Percentiles rank a stretch among this genome's conserved stretches.
Evolutionary conservation across 2,797 vertebrate genomes (phyloP).

Genomic region (Pteronotus mesoamericanus): DNA sequence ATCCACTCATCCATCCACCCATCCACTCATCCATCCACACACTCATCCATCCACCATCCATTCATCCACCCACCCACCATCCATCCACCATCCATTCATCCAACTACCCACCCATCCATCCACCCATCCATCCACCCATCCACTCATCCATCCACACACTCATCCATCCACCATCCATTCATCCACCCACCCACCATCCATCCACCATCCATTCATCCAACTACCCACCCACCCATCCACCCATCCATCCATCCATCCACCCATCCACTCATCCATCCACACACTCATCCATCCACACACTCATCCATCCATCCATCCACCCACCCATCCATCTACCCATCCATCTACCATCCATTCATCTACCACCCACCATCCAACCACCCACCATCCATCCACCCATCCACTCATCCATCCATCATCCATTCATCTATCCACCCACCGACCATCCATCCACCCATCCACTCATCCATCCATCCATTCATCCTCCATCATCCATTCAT

Average conservation of each 20-base stretch:
- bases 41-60: background rate
- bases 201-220: no score
- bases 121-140: background rate
- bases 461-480: no score
- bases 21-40: background rate
- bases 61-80: background rate
- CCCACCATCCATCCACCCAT: background rate
- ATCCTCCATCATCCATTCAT: no score
- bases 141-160: no score
- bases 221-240: background rate
- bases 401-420: no score
- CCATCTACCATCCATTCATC: background rate
- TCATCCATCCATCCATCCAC: rapidly evolving
- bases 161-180: no score
- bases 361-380: background rate
- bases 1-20: rapidly evolving
- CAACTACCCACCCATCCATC: background rate
- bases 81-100: no score
- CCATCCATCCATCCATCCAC: rapidly evolving
- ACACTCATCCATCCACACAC: rapidly evolving
- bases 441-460: background rate
- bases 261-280: rapidly evolving
- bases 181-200: no score
- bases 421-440: no score
- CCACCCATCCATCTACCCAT: rapidly evolving